A percentile compares a stretch with the other conserved stretches of the same genome.
These are phyloP conservation scores for Parnassius orleans DNA, from an alignment of 2,888 invertebrate genomes.

Conservation along the genomic window DNA sequence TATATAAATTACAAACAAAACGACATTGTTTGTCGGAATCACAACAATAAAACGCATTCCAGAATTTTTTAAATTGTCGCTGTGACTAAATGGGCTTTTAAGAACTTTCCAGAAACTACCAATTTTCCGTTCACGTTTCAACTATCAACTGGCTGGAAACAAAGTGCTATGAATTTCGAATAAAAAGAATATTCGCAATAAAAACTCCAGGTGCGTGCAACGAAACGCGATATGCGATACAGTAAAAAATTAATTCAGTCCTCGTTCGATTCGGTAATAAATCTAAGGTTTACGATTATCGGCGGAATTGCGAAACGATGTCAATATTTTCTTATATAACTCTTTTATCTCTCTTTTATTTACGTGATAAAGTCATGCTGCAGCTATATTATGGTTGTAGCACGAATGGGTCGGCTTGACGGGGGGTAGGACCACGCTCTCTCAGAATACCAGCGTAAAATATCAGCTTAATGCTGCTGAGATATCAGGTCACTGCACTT, in stretches of 20 bases:
- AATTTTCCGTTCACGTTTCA: constrained; percentile 11
- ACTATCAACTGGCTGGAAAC: background rate
- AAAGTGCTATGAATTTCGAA: constrained; percentile 11
- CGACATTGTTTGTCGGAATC: too few relatives aligned
- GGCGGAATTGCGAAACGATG: constrained; percentile 14
- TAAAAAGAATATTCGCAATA: constrained; percentile 21
- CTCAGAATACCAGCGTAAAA: too few relatives aligned
- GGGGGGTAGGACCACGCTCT: too few relatives aligned
- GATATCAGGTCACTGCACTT: too few relatives aligned
- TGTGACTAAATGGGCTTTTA: background rate
- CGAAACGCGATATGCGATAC: constrained; percentile 9
- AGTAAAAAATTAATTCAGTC: constrained; percentile 21
- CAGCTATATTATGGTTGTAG: too few relatives aligned
- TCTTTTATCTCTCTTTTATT: background rate
- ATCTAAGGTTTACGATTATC: constrained; percentile 19
- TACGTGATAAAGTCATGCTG: background rate
- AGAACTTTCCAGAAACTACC: constrained; percentile 1
- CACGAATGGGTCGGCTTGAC: too few relatives aligned
- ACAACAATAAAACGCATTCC: background rate
- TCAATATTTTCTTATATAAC: background rate
- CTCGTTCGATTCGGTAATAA: constrained; percentile 19
- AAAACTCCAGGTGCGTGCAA: constrained; percentile 12
- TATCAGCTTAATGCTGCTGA: too few relatives aligned
- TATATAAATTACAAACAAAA: too few relatives aligned
- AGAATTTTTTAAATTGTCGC: too few relatives aligned